These are phyloP conservation scores for Apomyelois bistriatella DNA, from an alignment of 2,888 invertebrate genomes.

Conservation along the genomic window DNA sequence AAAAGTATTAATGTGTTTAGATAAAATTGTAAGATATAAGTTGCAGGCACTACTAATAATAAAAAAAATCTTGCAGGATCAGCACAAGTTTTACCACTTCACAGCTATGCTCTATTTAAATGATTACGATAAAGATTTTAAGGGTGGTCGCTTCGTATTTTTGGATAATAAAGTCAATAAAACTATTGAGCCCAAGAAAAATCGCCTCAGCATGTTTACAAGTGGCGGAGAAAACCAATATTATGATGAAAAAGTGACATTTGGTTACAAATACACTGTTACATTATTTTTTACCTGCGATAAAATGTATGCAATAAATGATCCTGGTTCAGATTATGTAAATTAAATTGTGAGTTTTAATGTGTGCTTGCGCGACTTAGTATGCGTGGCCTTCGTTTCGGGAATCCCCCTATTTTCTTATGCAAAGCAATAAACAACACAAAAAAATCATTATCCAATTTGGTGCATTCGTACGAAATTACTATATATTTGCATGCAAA, in stretches of 20 bases:
- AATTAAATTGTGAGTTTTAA: conserved; percentile 20
- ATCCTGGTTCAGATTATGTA: conserved; percentile 55
- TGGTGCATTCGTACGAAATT: no score
- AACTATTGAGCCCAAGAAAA: conserved; percentile 88
- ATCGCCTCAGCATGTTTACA: conserved; percentile 90
- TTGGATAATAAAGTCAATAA: conserved; percentile 83
- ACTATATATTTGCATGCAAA: no score
- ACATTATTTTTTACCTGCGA: conserved; percentile 94
- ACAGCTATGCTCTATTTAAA: conserved; percentile 90
- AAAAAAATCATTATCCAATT: no score
- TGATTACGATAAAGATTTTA: conserved; percentile 87
- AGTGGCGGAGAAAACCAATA: conserved; percentile 93
- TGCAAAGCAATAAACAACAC: no score
- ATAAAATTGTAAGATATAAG: no score
- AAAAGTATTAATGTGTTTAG: no score
- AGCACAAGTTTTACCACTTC: conserved; percentile 92
- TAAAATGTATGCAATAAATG: conserved; percentile 82
- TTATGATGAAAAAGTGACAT: conserved; percentile 87
- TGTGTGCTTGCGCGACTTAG: no score
- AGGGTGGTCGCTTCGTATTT: conserved; percentile 91
- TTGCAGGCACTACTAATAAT: background rate
- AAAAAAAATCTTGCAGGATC: conserved; percentile 80
- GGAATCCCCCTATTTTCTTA: no score
- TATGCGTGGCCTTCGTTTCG: no score
- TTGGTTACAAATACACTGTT: conserved; percentile 88